Evolutionary conservation across 2,888 invertebrate genomes (phyloP).

Genomic region (Limnephilus lunatus): DNA sequence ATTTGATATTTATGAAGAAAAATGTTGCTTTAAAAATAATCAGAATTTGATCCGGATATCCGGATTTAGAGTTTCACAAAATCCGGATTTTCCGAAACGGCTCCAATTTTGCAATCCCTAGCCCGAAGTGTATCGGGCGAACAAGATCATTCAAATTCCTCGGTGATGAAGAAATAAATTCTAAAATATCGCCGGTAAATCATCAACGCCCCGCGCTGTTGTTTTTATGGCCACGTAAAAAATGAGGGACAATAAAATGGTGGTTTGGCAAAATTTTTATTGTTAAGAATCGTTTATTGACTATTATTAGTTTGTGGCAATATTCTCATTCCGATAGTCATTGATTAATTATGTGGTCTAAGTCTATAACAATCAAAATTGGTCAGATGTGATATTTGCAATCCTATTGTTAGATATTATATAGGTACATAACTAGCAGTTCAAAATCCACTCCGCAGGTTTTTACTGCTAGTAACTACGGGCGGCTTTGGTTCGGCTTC

Average conservation of each 20-base stretch:
- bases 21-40: no score
- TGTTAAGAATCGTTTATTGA: not conserved
- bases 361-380: not conserved
- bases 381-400: not conserved
- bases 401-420: not conserved
- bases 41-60: no score
- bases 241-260: conserved; percentile 46
- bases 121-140: not conserved
- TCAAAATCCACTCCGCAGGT: no score
- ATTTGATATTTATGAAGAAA: no score
- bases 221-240: conserved; percentile 34
- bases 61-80: no score
- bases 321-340: not conserved
- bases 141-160: conserved; percentile 35
- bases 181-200: conserved; percentile 54
- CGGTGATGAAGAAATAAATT: conserved; percentile 62
- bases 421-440: no score
- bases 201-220: conserved; percentile 56
- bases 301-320: not conserved
- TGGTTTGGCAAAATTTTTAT: not conserved
- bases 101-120: no score
- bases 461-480: no score
- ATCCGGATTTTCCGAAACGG: no score
- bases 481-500: no score
- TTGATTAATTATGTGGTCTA: not conserved